Evolutionary conservation across 2,888 invertebrate genomes (phyloP).

Genomic region (Dolomedes plantarius): DNA sequence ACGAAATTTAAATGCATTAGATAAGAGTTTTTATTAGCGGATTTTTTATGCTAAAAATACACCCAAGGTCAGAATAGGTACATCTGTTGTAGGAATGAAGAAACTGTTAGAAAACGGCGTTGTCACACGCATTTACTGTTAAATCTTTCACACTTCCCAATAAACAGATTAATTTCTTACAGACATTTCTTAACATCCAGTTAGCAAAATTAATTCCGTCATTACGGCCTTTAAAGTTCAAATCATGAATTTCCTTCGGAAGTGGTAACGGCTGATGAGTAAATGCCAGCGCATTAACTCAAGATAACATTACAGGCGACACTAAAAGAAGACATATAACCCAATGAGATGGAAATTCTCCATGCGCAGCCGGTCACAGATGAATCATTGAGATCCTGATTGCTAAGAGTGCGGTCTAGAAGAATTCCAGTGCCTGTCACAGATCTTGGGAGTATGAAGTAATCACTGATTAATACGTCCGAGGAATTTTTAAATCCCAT

Average conservation of each 20-base stretch:
- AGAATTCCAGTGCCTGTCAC: background rate
- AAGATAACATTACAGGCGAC: slow-evolving; percentile 7
- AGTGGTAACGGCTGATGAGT: background rate
- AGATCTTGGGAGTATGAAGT: background rate
- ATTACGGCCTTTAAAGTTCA: too few relatives aligned
- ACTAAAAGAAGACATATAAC: slow-evolving; percentile 6
- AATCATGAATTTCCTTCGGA: background rate
- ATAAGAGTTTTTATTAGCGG: too few relatives aligned
- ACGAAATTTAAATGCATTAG: too few relatives aligned
- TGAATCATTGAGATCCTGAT: background rate
- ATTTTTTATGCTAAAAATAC: too few relatives aligned
- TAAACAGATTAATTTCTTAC: too few relatives aligned
- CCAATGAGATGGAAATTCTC: slow-evolving; percentile 2
- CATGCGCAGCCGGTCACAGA: background rate
- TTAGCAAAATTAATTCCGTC: too few relatives aligned
- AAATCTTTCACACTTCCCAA: too few relatives aligned
- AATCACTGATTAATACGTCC: background rate
- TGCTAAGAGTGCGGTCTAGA: background rate
- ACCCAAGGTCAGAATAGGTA: too few relatives aligned
- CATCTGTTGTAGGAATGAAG: too few relatives aligned
- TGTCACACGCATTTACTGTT: too few relatives aligned
- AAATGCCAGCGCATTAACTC: background rate
- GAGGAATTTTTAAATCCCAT: slow-evolving; percentile 8
- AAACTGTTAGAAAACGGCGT: too few relatives aligned
- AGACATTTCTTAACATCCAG: too few relatives aligned